Conservation (phyloP, 2,888 invertebrate species). For the Notodromas monacha region DNA sequence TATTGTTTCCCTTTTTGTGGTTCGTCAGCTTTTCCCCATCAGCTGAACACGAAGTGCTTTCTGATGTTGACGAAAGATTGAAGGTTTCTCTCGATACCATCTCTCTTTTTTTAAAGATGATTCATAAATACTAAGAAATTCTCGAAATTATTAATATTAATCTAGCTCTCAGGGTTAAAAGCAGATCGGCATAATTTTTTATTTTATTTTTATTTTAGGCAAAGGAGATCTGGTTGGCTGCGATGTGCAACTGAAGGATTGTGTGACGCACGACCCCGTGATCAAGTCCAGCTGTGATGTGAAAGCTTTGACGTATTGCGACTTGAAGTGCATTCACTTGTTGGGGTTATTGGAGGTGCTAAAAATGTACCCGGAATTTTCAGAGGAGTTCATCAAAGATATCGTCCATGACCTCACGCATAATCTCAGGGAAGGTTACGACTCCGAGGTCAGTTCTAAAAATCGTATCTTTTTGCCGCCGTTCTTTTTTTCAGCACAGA, state of each 20-base stretch:
- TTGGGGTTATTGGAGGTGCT: conserved; percentile 60
- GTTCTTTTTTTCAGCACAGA: no score
- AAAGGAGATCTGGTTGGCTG: conserved; percentile 83
- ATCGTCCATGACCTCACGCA: conserved; percentile 80
- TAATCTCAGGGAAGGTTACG: conserved; percentile 69
- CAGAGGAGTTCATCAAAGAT: conserved; percentile 68
- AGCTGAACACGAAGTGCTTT: no score
- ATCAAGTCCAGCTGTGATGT: conserved; percentile 82
- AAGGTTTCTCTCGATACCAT: no score
- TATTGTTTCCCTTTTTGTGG: no score
- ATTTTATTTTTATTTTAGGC: conserved; percentile 22
- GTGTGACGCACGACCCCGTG: conserved; percentile 29
- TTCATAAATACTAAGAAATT: no score
- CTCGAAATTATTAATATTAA: no score
- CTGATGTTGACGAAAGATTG: no score
- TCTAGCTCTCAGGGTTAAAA: background rate
- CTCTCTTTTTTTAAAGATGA: no score
- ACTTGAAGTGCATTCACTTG: conserved; percentile 71
- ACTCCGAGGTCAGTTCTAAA: conserved; percentile 44
- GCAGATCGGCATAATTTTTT: conserved; percentile 7
- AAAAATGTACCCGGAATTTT: conserved; percentile 67
- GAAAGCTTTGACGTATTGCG: conserved; percentile 75
- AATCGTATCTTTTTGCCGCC: no score
- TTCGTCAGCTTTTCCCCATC: no score
- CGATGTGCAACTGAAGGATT: conserved; percentile 44